Conservation (phyloP, 1,140 invertebrate species). For the Pseudachorutes palmiensis region DNA sequence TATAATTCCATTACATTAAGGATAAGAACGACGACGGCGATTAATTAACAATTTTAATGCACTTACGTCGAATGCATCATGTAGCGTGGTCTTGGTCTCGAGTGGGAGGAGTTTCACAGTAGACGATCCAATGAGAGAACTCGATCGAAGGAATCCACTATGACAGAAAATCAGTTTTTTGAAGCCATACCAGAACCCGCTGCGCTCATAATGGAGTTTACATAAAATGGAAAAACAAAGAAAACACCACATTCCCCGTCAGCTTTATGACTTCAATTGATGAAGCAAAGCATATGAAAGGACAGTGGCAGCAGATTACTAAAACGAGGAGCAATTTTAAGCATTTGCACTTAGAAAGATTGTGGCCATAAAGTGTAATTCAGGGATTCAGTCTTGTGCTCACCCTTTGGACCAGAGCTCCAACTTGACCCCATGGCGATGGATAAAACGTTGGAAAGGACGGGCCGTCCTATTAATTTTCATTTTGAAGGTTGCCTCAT, state of each 20-base stretch:
- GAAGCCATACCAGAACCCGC: slow-evolving; percentile 15
- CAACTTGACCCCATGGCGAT: slow-evolving; percentile 77
- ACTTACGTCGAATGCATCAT: slow-evolving; percentile 86
- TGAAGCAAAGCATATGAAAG: too few species aligned
- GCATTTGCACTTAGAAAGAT: too few species aligned
- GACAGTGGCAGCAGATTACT: not conserved
- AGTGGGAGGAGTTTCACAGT: slow-evolving; percentile 73
- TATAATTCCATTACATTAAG: too few species aligned
- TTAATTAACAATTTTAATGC: too few species aligned
- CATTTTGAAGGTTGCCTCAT: slow-evolving; percentile 67
- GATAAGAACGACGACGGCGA: too few species aligned
- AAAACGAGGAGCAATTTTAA: too few species aligned
- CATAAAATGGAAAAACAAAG: not conserved
- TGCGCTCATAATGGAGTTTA: slow-evolving; percentile 4
- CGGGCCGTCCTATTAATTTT: slow-evolving; percentile 69
- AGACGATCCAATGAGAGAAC: slow-evolving; percentile 74
- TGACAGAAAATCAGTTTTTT: slow-evolving; percentile 33
- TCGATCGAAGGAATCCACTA: slow-evolving; percentile 82
- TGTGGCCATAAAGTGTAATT: too few species aligned
- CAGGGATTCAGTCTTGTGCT: too few species aligned
- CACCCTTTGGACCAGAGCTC: slow-evolving; percentile 90
- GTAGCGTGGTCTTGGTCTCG: slow-evolving; percentile 75
- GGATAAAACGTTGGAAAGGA: slow-evolving; percentile 72
- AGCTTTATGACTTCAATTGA: not conserved
- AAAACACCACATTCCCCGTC: not conserved